These are phyloP conservation scores for Epinotia demarniana DNA, from an alignment of 2,888 invertebrate genomes.

Conservation along the genomic window DNA sequence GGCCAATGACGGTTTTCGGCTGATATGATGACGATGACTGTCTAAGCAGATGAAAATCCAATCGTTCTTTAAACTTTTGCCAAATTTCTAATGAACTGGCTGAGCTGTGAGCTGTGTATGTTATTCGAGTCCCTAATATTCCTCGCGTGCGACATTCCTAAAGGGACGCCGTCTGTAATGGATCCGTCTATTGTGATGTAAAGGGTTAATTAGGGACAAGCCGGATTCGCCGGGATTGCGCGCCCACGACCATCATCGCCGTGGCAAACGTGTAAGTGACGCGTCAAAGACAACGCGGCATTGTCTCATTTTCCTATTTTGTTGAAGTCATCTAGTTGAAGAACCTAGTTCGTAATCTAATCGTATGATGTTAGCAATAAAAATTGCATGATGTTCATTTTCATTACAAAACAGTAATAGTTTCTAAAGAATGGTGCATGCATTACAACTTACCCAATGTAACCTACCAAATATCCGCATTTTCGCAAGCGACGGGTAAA, in stretches of 20 bases:
- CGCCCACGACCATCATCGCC: not conserved
- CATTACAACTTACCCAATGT: no score
- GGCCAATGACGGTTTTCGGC: no score
- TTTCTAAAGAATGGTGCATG: no score
- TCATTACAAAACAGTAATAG: not conserved
- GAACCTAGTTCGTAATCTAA: slow-evolving; percentile 4
- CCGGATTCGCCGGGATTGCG: slow-evolving; percentile 29
- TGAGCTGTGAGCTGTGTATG: slow-evolving; percentile 19
- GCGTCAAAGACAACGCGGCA: not conserved
- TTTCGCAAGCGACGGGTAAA: no score
- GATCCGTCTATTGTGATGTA: slow-evolving; percentile 25
- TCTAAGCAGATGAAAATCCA: not conserved
- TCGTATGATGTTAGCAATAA: not conserved
- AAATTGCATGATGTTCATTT: not conserved
- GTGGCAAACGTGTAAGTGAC: slow-evolving; percentile 13
- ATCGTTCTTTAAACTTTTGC: not conserved
- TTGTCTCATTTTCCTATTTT: not conserved
- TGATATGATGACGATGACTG: no score
- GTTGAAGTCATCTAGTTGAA: not conserved
- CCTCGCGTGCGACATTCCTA: slow-evolving; percentile 39
- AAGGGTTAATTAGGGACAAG: slow-evolving; percentile 32
- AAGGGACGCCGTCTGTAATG: slow-evolving; percentile 29
- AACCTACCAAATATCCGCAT: no score
- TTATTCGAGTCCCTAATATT: slow-evolving; percentile 28
- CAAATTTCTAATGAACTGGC: not conserved